Evolutionary conservation across 2,888 invertebrate species (phyloP).

Genomic region (Eurytoma adleriae): DNA sequence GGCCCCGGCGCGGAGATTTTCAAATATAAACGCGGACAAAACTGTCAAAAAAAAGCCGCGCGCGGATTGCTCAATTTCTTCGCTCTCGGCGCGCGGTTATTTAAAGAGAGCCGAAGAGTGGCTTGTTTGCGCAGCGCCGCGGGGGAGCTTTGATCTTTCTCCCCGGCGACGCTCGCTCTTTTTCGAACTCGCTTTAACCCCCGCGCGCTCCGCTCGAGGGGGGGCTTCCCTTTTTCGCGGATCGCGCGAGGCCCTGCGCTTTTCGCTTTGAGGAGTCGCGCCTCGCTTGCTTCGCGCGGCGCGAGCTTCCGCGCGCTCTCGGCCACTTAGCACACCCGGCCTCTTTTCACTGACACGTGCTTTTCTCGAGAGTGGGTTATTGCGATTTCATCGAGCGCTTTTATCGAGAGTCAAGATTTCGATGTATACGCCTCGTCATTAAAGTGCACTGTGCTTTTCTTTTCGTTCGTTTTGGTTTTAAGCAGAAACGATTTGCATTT

Average conservation of each 20-base stretch:
- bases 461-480: background rate
- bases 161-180: background rate
- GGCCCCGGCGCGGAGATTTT: constrained; percentile 13
- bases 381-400: too few relatives aligned
- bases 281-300: constrained; percentile 15
- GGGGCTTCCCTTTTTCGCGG: too few relatives aligned
- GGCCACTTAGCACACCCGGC: background rate
- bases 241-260: too few relatives aligned
- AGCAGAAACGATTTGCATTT: too few relatives aligned
- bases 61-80: constrained; percentile 22
- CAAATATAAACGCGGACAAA: constrained; percentile 15
- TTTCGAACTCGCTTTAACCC: too few relatives aligned
- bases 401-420: too few relatives aligned
- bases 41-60: background rate
- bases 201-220: too few relatives aligned
- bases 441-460: background rate
- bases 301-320: constrained; percentile 17
- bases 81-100: constrained; percentile 23
- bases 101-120: constrained; percentile 54
- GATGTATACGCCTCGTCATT: too few relatives aligned
- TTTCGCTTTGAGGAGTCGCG: constrained; percentile 25
- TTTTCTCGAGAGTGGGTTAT: too few relatives aligned
- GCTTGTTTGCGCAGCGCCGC: constrained; percentile 55
- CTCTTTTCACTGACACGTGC: too few relatives aligned
- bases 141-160: constrained; percentile 56